Conservation (phyloP, 2,113 vertebrate species). For the Callaeas wilsoni region DNA sequence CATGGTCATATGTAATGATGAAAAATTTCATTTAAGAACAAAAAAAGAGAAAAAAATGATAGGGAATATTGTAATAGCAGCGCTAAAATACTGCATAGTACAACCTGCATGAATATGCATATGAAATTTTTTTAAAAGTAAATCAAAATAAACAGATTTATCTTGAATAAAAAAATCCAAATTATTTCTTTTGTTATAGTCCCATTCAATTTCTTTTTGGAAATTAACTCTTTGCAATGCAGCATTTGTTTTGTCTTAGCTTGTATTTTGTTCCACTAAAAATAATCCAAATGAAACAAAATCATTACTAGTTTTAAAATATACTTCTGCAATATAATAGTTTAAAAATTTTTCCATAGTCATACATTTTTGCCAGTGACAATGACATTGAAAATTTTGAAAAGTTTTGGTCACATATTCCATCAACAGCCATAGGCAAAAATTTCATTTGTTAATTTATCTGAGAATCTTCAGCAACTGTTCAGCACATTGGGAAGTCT, state of each 20-base stretch:
- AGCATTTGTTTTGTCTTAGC: neutral
- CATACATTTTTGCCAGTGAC: neutral
- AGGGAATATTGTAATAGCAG: neutral
- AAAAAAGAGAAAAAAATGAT: neutral
- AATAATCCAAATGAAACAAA: neutral
- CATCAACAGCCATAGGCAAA: neutral
- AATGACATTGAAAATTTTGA: neutral
- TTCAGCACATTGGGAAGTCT: neutral
- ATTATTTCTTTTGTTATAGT: neutral
- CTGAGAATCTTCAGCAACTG: neutral
- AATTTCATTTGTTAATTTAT: neutral
- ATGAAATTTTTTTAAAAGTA: neutral
- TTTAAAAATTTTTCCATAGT: neutral
- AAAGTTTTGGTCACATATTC: neutral
- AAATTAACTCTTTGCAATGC: neutral
- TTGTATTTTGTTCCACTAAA: neutral
- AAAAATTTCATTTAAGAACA: neutral
- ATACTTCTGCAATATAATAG: neutral
- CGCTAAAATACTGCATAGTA: neutral
- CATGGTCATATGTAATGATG: too few species aligned
- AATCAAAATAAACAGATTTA: neutral
- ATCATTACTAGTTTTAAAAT: neutral
- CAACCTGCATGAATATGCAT: neutral
- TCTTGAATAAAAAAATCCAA: neutral
- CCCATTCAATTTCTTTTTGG: neutral